Evolutionary conservation across 2,113 vertebrate genomes (phyloP).

Genomic region (Archocentrus centrarchus): DNA sequence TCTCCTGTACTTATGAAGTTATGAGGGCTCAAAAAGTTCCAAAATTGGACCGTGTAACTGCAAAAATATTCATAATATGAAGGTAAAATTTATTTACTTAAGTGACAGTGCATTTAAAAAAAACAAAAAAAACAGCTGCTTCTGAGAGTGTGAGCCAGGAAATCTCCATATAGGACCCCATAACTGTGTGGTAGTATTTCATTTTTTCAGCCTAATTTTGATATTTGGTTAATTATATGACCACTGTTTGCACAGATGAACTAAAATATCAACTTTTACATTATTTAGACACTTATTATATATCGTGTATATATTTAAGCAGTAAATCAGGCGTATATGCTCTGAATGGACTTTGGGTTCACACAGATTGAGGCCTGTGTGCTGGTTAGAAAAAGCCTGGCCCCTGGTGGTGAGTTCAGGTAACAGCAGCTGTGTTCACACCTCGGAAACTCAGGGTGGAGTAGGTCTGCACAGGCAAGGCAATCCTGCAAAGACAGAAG

Average conservation of each 20-base stretch:
- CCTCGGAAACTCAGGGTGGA: constrained; percentile 92
- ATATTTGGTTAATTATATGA: neutral
- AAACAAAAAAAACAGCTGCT: too few species aligned
- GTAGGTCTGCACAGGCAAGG: constrained; percentile 89
- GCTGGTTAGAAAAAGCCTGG: neutral
- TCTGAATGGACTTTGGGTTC: neutral
- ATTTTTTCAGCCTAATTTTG: neutral
- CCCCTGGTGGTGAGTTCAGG: constrained; percentile 45
- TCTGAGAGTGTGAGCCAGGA: neutral
- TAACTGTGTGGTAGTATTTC: neutral
- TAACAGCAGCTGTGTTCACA: constrained; percentile 60
- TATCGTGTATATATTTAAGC: neutral
- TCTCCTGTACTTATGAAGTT: neutral
- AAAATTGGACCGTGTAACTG: neutral
- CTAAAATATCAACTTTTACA: too few species aligned
- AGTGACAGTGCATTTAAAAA: neutral
- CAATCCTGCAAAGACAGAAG: constrained; percentile 81
- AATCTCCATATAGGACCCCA: neutral
- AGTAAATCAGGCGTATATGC: neutral
- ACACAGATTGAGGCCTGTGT: neutral
- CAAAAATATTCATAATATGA: neutral
- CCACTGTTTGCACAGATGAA: too few species aligned
- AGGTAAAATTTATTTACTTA: neutral
- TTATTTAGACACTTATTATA: too few species aligned
- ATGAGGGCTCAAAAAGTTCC: neutral